Conservation (phyloP, 2,113 vertebrate species). For the Carettochelys insculpta region DNA sequence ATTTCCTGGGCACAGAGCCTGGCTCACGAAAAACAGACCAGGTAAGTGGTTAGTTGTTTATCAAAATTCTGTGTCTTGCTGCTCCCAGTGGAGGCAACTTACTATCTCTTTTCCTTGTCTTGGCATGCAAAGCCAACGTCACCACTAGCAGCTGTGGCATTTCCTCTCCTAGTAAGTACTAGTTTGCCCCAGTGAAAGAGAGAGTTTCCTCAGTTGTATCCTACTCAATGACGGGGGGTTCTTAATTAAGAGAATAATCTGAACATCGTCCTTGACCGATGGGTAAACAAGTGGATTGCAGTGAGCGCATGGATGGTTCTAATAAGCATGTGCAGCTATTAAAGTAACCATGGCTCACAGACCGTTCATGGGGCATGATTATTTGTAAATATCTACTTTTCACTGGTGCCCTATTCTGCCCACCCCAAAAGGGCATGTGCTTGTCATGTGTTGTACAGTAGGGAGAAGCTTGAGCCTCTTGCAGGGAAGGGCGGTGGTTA, state of each 20-base stretch:
- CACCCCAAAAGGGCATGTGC: neutral
- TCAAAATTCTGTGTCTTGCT: neutral
- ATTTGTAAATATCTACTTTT: conserved; percentile 68
- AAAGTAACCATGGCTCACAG: conserved; percentile 81
- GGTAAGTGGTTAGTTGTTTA: neutral
- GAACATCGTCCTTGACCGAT: conserved; percentile 74
- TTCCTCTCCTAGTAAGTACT: conserved; percentile 46
- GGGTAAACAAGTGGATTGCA: conserved; percentile 79
- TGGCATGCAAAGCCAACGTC: neutral
- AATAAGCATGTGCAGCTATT: conserved; percentile 77
- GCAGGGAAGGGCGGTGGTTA: rapidly evolving
- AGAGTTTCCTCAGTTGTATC: conserved; percentile 56
- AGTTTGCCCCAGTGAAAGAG: conserved; percentile 41
- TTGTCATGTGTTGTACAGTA: neutral
- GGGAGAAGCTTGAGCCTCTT: neutral
- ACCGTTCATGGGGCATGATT: conserved; percentile 62
- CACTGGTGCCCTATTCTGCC: conserved; percentile 34
- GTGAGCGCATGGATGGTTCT: conserved; percentile 70
- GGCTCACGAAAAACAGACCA: neutral
- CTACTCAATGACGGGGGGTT: conserved; percentile 65
- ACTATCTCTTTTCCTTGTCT: neutral
- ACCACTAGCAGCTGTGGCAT: conserved; percentile 24
- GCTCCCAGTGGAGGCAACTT: neutral
- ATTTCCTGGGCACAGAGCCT: rapidly evolving
- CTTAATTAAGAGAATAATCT: conserved; percentile 79